Conservation (phyloP, 2,888 invertebrate species). For the Ganaspis brasiliensis region DNA sequence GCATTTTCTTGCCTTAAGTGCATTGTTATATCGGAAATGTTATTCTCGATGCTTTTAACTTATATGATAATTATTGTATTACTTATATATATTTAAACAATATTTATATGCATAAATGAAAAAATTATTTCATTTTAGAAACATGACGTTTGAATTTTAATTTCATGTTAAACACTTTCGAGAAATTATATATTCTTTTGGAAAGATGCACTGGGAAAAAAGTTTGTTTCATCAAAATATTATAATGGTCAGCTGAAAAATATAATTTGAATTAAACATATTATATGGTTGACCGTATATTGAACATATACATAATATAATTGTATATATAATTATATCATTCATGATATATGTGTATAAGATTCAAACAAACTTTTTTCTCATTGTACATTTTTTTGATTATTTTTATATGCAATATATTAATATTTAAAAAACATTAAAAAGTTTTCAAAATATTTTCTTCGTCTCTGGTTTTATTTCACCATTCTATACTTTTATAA, state of each 20-base stretch:
- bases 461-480: no score
- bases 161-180: not conserved
- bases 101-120: constrained; percentile 36
- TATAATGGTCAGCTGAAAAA: no score
- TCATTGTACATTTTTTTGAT: constrained; percentile 9
- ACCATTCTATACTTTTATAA: no score
- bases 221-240: no score
- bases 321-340: no score
- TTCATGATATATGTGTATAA: no score
- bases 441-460: no score
- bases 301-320: no score
- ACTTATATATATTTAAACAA: constrained; percentile 23
- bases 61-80: constrained; percentile 1
- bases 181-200: not conserved
- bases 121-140: not conserved
- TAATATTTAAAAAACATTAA: constrained; percentile 1
- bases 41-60: constrained; percentile 32
- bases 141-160: not conserved
- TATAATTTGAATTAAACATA: no score
- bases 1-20: constrained; percentile 30
- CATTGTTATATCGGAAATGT: constrained; percentile 21
- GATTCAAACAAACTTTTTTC: no score
- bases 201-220: constrained; percentile 1
- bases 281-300: no score
- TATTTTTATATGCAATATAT: constrained; percentile 4